Evolutionary conservation across 2,113 vertebrate genomes (phyloP), one percentile per base, ranked within the genome.

Genomic region (Alligator mississippiensis): DNA sequence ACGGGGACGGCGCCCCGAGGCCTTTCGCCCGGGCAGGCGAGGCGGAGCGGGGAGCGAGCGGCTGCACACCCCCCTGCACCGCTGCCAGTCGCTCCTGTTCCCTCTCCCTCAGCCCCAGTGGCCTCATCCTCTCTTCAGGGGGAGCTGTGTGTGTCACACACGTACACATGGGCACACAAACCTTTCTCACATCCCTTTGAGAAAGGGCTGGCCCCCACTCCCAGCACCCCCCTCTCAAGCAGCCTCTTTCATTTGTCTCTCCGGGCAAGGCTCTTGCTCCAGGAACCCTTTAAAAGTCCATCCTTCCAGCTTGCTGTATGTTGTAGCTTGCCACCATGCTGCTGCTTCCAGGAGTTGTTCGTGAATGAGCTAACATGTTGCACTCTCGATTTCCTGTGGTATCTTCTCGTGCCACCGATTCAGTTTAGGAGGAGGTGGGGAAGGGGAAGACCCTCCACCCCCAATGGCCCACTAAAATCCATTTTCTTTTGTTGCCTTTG

Each of bases 401-500:
- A 5, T 83, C 70, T 58, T 66, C 54, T 10, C 64, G 64, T 38
- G 57, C 30, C 30, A 64, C 60, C 18, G 21, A n/a, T 54, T 79
- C 77, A 0, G 59, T 57, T 80, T 38, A n/a, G 62, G n/a, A 79
- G 38, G 18, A 12, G 17, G 70, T 30, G 25, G 18, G 14, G 68
- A 74, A 74, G 25, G 64, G 17, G 30, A 28, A 28, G 57, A 25
- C 47, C 47, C 8, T 9, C 47, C 47, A 47, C 47, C 47, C 47
- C 47, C 54, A 5, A 55, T 22, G 86, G 86, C 75, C 81, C 57
- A 25, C 87, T 96, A 25, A 72, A 72, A 78, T 92, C 38, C 93
- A 87, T 80, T 28, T 54, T 61, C 66, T 88, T 90, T 94, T 95
- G 89, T 96, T 95, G 16, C 94, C 64, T 97, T 86, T 96, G 68